phyloP scores from a whole-genome alignment of 2,888 invertebrate species.

The Xanthorhoe designata region DNA sequence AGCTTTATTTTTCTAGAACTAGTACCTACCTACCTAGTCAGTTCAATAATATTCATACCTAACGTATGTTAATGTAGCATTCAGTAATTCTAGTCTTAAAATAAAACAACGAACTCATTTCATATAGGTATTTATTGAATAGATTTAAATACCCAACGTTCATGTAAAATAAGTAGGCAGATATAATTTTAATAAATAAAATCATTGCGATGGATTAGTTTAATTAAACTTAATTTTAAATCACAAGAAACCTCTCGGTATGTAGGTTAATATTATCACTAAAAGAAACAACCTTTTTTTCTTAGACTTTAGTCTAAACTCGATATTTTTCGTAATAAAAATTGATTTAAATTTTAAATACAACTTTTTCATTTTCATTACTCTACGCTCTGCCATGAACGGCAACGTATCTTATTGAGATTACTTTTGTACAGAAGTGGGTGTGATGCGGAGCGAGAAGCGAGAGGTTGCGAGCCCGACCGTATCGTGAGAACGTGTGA shows the following conservation, averaged over 20 bases:
- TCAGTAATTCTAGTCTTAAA: conserved; percentile 39
- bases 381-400: too few relatives aligned
- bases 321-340: too few relatives aligned
- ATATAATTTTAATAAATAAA: conserved; percentile 1
- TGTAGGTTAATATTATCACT: too few relatives aligned
- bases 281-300: too few relatives aligned
- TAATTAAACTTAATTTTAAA: not conserved
- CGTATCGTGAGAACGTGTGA: conserved; percentile 8
- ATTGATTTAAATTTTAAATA: too few relatives aligned
- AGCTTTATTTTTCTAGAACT: conserved; percentile 8
- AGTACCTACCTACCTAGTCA: too few relatives aligned
- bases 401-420: too few relatives aligned
- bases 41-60: not conserved
- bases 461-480: not conserved
- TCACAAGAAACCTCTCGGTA: too few relatives aligned
- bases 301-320: too few relatives aligned
- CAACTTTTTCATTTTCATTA: too few relatives aligned
- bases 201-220: not conserved
- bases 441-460: not conserved
- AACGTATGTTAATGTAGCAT: conserved; percentile 2
- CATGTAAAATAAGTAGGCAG: not conserved
- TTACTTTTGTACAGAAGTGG: conserved; percentile 17
- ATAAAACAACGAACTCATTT: conserved; percentile 53
- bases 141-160: conserved; percentile 17
- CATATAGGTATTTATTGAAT: conserved; percentile 32